Base-by-base conservation (phyloP, 1,140 invertebrate genomes). In the Dendrolimus punctatus region DNA sequence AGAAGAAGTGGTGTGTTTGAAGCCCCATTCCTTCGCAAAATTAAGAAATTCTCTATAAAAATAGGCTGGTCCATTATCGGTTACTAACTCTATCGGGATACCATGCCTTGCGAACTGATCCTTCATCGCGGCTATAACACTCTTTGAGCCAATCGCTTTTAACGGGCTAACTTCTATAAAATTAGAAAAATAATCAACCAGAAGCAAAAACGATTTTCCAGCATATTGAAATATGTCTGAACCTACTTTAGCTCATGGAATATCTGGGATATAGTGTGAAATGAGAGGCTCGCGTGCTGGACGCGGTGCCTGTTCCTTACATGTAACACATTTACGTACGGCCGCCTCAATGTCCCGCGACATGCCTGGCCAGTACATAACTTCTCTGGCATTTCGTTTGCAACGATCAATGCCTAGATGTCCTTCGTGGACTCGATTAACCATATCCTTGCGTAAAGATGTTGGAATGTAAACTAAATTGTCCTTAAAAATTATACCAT, bases 291-390 rank as follows among this genome's bases (percentile, higher is more conserved):
- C 62, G 10, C 55, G 56, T 6, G 8, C 43, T 8, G 63, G 42
- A 48, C 51, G 38, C 37, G 53, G 36, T 8, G 40, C 39, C 6
- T 51, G n/a, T 42, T 42, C 10, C 8, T 2, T 8, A 51, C 49
- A 51, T 36, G 10, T 51, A 42, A 36, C 42, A 51, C 53, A 46
- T 53, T 52, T 53, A 48, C 23, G 6, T n/a, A 40, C 60, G 65
- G 77, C 5, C 9, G 51, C 50, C 48, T 73, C 61, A 6, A 82
- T 68, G 42, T 80, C 51, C 9, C 52, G 55, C 37, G 57, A 53
- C 60, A 84, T 71, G 2, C 60, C 44, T 5, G 73, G 39, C 76
- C 76, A 81, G 55, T 59, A 83, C 6, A 82, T 53, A 50, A 72
- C 51, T 7, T 76, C 61, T 41, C 67, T 63, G n/a, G 76, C 72